These are phyloP conservation scores for Stenolophus ochropezus DNA, from an alignment of 2,888 invertebrate species.

Conservation along the genomic window DNA sequence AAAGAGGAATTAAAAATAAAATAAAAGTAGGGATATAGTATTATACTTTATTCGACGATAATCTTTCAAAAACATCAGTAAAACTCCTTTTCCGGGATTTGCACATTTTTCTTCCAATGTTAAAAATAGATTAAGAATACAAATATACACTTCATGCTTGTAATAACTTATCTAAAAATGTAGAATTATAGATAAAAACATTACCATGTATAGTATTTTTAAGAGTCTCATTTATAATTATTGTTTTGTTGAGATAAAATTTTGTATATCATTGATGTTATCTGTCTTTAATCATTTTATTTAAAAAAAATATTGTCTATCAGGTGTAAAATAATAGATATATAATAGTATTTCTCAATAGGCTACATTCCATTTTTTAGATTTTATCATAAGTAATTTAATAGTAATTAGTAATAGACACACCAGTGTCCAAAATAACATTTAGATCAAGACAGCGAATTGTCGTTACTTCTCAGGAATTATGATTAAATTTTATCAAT, in stretches of 20 bases:
- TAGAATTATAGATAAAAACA: background rate
- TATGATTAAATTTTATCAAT: too few relatives aligned
- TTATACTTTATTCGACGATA: constrained; percentile 67
- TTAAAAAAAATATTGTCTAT: too few relatives aligned
- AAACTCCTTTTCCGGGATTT: constrained; percentile 60
- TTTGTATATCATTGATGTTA: background rate
- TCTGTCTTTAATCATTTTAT: too few relatives aligned
- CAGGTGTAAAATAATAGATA: too few relatives aligned
- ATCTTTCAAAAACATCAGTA: constrained; percentile 68
- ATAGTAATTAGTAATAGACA: too few relatives aligned
- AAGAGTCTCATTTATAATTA: background rate
- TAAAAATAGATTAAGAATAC: constrained; percentile 70
- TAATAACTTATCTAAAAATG: constrained; percentile 73
- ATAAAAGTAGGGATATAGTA: background rate
- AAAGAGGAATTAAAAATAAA: background rate
- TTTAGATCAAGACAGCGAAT: too few relatives aligned
- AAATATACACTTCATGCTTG: constrained; percentile 75
- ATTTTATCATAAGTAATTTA: too few relatives aligned
- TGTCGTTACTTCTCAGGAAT: too few relatives aligned
- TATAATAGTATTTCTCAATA: too few relatives aligned
- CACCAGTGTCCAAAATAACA: too few relatives aligned
- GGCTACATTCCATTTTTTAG: too few relatives aligned
- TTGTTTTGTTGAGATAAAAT: background rate
- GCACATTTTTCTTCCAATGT: constrained; percentile 64
- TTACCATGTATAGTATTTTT: background rate